Evolutionary conservation across 2,888 invertebrate genomes (phyloP), one percentile per base, ranked within the genome.

Genomic region (Zeuzera pyrina): DNA sequence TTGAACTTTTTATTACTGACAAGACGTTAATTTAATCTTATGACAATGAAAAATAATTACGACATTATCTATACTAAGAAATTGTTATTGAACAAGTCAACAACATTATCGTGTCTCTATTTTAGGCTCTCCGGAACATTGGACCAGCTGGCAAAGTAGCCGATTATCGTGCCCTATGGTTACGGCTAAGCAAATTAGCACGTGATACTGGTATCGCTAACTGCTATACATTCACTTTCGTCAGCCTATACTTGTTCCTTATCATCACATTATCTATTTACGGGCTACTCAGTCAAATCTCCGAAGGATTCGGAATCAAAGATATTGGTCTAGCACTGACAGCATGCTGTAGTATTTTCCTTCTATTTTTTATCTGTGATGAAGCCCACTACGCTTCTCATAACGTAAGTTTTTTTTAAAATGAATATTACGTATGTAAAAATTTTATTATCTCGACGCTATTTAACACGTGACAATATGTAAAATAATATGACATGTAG

Each of bases 191-290:
- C 62, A 89, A 88, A 62, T 70, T 91, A 6, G 87, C 88, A 0
- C 71, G 89, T 12, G 87, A 88, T 47, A 87, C 89, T 0, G 91
- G 90, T 36, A 86, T 87, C 26, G 87, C 90, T 2, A 85, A 87
- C 44, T 89, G 89, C 49, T 91, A 90, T 47, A 87, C 88, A 0
- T 85, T 90, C 41, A 90, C 88, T 2, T 90, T 89, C 47, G 72
- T 91, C 34, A 88, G 85, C 50, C 72, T 91, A 2, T 91, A 91
- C 55, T 73, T 91, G 7, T 91, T 91, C 53, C 85, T 91, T 7
- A 88, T 90, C 35, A 90, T 91, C 31, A 91, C 91, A 0, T 62
- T 91, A n/a, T 91, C 91, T 0, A 88, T 91, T 46, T 91, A 91
- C 46, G 91, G 91, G 0, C 68, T 91, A 2, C 81, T 91, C 57